Base-by-base conservation (phyloP, 37 sponge, comb jelly and placozoan species). In the Chondrilla cf. caribensis region DNA sequence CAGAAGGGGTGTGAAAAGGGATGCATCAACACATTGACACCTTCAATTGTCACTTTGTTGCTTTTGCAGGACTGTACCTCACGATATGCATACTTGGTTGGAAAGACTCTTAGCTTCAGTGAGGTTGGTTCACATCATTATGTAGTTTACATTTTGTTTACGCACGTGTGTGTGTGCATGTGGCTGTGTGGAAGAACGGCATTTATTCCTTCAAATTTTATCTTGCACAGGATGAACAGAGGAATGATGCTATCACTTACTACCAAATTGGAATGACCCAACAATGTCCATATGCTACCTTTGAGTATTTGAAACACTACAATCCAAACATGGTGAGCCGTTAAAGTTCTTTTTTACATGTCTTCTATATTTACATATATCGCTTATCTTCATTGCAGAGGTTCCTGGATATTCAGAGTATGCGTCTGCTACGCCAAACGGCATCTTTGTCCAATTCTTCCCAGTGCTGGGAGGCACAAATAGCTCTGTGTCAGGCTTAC, bases 401-500 rank as follows among this genome's bases (percentile, higher is more conserved):
- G 8, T 42, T 9, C 5, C 38, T 73, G 42, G 43, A 40, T 73
- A 43, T 90, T 18, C 64, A 67, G 5, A 29, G 25, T 58, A 15
- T 86, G 9, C 83, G 91, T 43, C 59, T 66, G 17, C 77, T 90
- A 11, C 26, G 91, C 0, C 80, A 58, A 77, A 58, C 62, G 31
- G 81, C 60, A n/a, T 57, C 65, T 21, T 22, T 28, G 33, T 38
- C 66, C 43, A 24, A n/a, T 36, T n/a, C 76, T 1, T n/a, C 40
- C 25, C 76, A 8, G 44, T 73, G 76, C 43, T 73, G 72, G 83
- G 72, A 68, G 21, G 83, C 89, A 18, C 87, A 84, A 73, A 26
- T 93, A 37, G 90, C 87, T 60, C 82, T 93, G 17, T 84, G 94
- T 67, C 19, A 29, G 36, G 80, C 77, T 14, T 93, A 93, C 71